These are phyloP conservation scores for Xiphophorus birchmanni DNA, from an alignment of 2,797 vertebrate species.

Conservation along the genomic window DNA sequence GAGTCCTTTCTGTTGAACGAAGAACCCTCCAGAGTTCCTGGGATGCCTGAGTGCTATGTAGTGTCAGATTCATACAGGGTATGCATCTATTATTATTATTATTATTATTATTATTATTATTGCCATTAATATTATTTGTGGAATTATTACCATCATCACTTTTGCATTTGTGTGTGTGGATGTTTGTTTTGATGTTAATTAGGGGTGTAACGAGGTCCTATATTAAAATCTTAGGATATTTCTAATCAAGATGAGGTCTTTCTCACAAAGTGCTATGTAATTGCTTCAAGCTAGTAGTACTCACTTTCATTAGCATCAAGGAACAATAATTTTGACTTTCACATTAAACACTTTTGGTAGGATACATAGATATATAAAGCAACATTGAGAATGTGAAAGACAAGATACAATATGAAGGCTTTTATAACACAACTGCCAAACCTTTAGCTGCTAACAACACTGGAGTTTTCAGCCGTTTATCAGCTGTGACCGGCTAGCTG, in stretches of 20 bases:
- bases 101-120: constrained; percentile 63
- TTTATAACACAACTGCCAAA: too few relatives aligned
- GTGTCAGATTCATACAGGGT: constrained; percentile 88
- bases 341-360: too few relatives aligned
- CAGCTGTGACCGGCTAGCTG: background rate
- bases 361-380: too few relatives aligned
- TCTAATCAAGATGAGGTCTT: background rate
- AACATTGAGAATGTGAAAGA: too few relatives aligned
- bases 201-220: background rate
- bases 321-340: too few relatives aligned
- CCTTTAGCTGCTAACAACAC: too few relatives aligned
- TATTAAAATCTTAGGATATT: too few relatives aligned
- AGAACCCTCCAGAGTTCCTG: constrained; percentile 85
- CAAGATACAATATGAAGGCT: too few relatives aligned
- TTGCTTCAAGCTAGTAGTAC: background rate
- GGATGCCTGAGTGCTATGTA: constrained; percentile 87
- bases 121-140: constrained; percentile 47
- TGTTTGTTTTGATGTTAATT: constrained; percentile 52
- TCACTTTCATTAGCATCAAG: too few relatives aligned
- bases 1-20: constrained; percentile 87
- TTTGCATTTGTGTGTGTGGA: constrained; percentile 4
- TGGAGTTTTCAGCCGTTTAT: too few relatives aligned
- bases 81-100: constrained; percentile 72
- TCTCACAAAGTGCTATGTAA: background rate
- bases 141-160: constrained; percentile 45